Conservation (phyloP, 1,140 invertebrate species). For the Planococcus citri region DNA sequence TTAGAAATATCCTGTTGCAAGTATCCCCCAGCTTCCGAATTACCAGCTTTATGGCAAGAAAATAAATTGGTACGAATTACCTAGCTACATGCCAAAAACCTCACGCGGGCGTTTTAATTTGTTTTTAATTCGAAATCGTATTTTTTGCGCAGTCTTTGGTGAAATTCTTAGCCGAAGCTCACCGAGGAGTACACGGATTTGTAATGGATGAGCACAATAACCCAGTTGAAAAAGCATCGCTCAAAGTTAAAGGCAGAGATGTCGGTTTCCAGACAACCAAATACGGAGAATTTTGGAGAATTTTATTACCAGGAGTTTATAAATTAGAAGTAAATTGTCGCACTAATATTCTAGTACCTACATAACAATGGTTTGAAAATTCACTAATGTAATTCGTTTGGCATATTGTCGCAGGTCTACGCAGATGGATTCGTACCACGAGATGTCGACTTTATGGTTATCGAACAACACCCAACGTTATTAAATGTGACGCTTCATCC, state of each 20-base stretch:
- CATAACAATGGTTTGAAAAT: not conserved
- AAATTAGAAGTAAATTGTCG: slow-evolving; percentile 54
- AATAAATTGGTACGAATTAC: slow-evolving; percentile 61
- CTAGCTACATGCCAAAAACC: too few relatives aligned
- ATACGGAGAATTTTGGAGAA: slow-evolving; percentile 66
- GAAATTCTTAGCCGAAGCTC: slow-evolving; percentile 75
- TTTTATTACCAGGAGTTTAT: slow-evolving; percentile 35
- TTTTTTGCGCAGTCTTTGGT: slow-evolving; percentile 52
- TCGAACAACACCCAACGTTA: slow-evolving; percentile 69
- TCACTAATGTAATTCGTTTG: slow-evolving; percentile 18
- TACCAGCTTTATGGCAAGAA: slow-evolving; percentile 87
- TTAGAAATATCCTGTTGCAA: slow-evolving; percentile 96
- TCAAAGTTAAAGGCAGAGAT: slow-evolving; percentile 74
- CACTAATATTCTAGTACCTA: not conserved
- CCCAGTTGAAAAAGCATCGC: slow-evolving; percentile 64
- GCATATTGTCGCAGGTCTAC: slow-evolving; percentile 47
- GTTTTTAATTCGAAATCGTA: not conserved
- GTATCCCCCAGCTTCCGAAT: slow-evolving; percentile 69
- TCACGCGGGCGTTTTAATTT: not conserved
- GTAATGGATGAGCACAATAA: slow-evolving; percentile 68
- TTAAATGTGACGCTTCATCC: slow-evolving; percentile 69
- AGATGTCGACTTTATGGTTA: slow-evolving; percentile 72
- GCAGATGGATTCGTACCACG: slow-evolving; percentile 68
- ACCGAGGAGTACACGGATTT: slow-evolving; percentile 70
- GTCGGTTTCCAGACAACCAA: slow-evolving; percentile 79